phyloP scores from a whole-genome alignment of 2,797 vertebrate genomes.

The Zalophus californianus region DNA sequence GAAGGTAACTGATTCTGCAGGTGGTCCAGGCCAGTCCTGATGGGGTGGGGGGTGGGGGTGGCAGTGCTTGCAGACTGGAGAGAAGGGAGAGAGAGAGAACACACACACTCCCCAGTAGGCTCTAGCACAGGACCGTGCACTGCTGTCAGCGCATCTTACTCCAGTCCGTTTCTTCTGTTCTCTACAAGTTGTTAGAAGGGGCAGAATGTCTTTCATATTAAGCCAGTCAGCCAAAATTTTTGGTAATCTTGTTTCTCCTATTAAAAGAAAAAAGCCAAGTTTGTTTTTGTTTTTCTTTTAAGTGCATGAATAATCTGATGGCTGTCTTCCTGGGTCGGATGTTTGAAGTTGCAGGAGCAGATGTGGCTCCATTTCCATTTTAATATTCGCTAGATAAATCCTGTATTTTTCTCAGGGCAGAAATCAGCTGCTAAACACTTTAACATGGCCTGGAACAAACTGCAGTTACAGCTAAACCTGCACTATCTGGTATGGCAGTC shows the following conservation, averaged over 20 bases:
- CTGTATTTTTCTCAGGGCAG: not conserved
- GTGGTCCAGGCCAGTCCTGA: not conserved
- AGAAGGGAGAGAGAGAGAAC: too few species aligned
- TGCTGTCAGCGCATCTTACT: not conserved
- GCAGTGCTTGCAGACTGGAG: not conserved
- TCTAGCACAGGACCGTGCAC: fast-evolving
- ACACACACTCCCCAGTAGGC: not conserved
- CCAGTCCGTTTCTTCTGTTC: too few species aligned
- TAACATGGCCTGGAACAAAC: not conserved
- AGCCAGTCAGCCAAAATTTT: not conserved
- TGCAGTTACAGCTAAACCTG: not conserved
- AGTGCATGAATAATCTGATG: not conserved
- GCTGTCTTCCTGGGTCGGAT: not conserved
- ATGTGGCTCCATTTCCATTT: not conserved
- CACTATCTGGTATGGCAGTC: not conserved
- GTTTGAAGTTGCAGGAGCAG: not conserved
- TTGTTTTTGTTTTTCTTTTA: not conserved
- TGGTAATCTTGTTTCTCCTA: not conserved
- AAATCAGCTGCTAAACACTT: not conserved
- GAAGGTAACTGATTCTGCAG: not conserved
- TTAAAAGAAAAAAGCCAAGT: constrained; percentile 3
- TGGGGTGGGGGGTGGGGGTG: not conserved
- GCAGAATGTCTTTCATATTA: not conserved
- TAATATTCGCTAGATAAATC: not conserved
- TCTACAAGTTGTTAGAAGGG: not conserved